Conservation (phyloP, 1,140 invertebrate genomes). For the Colletes gigas region DNA sequence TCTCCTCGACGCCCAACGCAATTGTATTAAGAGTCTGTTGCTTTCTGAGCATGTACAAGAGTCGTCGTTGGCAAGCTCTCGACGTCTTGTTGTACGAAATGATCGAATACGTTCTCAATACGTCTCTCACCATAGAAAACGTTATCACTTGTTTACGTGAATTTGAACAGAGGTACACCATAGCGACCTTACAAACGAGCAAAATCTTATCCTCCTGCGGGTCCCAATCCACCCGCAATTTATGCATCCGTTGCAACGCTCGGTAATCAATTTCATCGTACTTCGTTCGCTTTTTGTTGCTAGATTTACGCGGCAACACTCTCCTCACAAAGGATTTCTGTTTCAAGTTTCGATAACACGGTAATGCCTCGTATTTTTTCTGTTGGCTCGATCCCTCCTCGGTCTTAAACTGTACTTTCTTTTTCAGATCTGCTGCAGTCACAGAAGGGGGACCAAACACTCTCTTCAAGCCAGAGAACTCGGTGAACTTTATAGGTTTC, state of each 20-base stretch:
- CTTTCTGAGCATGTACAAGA: conserved; percentile 85
- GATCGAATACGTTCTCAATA: conserved; percentile 82
- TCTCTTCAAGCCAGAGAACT: conserved; percentile 67
- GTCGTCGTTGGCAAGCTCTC: conserved; percentile 85
- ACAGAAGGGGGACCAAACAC: conserved; percentile 57
- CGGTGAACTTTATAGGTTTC: conserved; percentile 67
- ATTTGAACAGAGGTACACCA: conserved; percentile 84
- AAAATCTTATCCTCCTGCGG: conserved; percentile 85
- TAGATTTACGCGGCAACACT: conserved; percentile 71
- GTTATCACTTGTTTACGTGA: conserved; percentile 79
- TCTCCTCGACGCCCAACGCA: conserved; percentile 83
- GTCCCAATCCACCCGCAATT: conserved; percentile 84
- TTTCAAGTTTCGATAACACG: conserved; percentile 37
- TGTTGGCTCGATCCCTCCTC: neutral
- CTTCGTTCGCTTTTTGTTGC: conserved; percentile 66
- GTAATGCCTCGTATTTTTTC: conserved; percentile 56
- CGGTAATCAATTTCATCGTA: conserved; percentile 86
- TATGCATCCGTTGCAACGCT: conserved; percentile 85
- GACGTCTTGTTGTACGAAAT: conserved; percentile 86
- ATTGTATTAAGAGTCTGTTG: conserved; percentile 82
- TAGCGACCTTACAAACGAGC: conserved; percentile 86
- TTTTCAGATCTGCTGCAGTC: conserved; percentile 50
- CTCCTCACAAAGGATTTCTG: conserved; percentile 70
- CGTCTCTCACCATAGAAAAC: conserved; percentile 83
- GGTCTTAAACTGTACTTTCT: conserved; percentile 3